Evolutionary conservation across 1,140 invertebrate species (phyloP).

Genomic region (Leptopilina boulardi): DNA sequence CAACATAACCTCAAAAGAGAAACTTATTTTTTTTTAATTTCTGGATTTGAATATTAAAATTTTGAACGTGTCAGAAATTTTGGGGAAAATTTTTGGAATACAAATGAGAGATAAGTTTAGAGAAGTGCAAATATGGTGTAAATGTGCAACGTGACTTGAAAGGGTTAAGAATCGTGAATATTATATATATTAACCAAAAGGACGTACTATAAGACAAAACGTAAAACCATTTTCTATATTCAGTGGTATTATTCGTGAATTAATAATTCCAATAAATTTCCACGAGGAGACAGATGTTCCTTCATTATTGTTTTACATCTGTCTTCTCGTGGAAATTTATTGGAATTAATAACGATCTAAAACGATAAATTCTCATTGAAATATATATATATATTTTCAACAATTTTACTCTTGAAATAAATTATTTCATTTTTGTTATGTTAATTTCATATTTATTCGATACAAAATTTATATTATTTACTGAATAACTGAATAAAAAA

Average conservation of each 20-base stretch:
- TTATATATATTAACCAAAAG: background rate
- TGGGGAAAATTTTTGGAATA: no score
- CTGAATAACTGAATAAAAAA: no score
- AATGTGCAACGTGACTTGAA: conserved; percentile 1
- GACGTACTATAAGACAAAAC: background rate
- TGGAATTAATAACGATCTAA: conserved; percentile 14
- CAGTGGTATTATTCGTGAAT: conserved; percentile 5
- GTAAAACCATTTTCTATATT: background rate
- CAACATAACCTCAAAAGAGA: no score
- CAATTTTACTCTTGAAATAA: background rate
- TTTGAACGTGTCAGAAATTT: no score
- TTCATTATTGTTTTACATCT: background rate
- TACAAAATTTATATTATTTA: no score
- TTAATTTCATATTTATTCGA: background rate
- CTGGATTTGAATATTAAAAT: no score
- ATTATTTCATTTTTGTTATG: background rate
- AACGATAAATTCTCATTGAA: background rate
- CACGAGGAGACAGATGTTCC: background rate
- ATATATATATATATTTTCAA: background rate
- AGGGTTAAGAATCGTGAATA: conserved; percentile 9
- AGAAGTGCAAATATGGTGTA: background rate
- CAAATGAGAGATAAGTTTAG: background rate
- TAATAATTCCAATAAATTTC: conserved; percentile 11
- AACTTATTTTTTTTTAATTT: no score
- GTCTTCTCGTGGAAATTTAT: conserved; percentile 4